These are phyloP conservation scores for Pinctada fucata DNA, from an alignment of 2,888 invertebrate genomes.

Conservation along the genomic window DNA sequence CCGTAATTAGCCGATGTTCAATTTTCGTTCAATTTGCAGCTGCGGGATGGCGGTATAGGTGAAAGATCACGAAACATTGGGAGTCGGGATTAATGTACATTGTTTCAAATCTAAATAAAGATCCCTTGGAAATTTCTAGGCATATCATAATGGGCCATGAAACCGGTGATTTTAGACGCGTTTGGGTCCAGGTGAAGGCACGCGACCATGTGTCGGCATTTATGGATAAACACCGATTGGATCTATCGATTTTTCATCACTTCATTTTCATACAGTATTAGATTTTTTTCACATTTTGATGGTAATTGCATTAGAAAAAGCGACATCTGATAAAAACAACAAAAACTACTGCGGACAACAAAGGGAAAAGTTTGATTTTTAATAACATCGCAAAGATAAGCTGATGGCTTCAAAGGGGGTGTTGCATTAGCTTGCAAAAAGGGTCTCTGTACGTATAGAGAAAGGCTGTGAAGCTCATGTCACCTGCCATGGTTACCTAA, in stretches of 20 bases:
- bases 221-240: background rate
- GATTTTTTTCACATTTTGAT: too few species aligned
- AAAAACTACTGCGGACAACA: too few species aligned
- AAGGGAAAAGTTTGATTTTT: too few species aligned
- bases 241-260: too few species aligned
- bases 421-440: too few species aligned
- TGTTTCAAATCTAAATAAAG: constrained; percentile 1
- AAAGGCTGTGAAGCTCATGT: too few species aligned
- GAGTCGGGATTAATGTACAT: constrained; percentile 4
- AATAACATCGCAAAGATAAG: too few species aligned
- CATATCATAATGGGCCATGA: background rate
- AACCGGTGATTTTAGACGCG: background rate
- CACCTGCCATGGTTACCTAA: background rate
- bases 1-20: constrained; percentile 26
- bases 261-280: too few species aligned
- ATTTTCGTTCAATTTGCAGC: constrained; percentile 7
- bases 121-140: background rate
- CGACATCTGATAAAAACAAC: too few species aligned
- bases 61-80: background rate
- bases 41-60: background rate
- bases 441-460: too few species aligned
- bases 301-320: too few species aligned
- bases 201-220: background rate
- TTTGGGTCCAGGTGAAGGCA: background rate
- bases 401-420: too few species aligned